Percentiles rank a stretch among this genome's conserved stretches.
These are phyloP conservation scores for Noctua fimbriata DNA, from an alignment of 2,888 invertebrate genomes.

Conservation along the genomic window DNA sequence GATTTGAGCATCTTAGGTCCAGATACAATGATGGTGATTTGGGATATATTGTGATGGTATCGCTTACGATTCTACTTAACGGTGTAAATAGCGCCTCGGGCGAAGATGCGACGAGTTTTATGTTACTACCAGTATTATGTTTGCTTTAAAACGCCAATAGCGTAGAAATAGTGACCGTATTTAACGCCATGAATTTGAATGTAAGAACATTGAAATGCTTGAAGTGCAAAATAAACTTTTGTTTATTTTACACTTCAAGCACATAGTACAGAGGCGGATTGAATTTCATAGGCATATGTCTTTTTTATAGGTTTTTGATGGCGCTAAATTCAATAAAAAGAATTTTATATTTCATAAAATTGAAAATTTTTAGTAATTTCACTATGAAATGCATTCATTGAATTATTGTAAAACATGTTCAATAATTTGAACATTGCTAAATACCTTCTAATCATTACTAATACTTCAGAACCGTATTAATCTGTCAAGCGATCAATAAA, in stretches of 20 bases:
- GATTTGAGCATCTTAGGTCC: slow-evolving; percentile 59
- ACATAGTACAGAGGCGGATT: not conserved
- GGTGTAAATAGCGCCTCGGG: slow-evolving; percentile 44
- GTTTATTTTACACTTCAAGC: not conserved
- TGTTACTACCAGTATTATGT: slow-evolving; percentile 21
- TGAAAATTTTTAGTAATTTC: not conserved
- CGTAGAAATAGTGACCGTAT: slow-evolving; percentile 12
- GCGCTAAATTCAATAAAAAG: slow-evolving; percentile 2
- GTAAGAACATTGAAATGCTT: too few species aligned
- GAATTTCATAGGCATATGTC: not conserved
- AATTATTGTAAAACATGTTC: not conserved
- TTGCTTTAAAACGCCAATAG: slow-evolving; percentile 30
- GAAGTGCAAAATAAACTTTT: too few species aligned
- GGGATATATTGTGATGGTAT: slow-evolving; percentile 59
- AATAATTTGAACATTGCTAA: not conserved
- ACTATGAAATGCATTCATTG: not conserved
- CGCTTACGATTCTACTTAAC: slow-evolving; percentile 49
- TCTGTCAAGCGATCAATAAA: slow-evolving; percentile 39
- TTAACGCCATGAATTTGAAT: not conserved
- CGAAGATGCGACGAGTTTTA: slow-evolving; percentile 39
- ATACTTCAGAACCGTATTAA: slow-evolving; percentile 19
- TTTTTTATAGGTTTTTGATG: not conserved
- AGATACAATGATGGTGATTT: slow-evolving; percentile 58
- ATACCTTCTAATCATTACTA: not conserved
- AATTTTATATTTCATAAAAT: not conserved